These are phyloP conservation scores for Cheirogaleus major DNA, from an alignment of 2,797 vertebrate species.

Conservation along the genomic window DNA sequence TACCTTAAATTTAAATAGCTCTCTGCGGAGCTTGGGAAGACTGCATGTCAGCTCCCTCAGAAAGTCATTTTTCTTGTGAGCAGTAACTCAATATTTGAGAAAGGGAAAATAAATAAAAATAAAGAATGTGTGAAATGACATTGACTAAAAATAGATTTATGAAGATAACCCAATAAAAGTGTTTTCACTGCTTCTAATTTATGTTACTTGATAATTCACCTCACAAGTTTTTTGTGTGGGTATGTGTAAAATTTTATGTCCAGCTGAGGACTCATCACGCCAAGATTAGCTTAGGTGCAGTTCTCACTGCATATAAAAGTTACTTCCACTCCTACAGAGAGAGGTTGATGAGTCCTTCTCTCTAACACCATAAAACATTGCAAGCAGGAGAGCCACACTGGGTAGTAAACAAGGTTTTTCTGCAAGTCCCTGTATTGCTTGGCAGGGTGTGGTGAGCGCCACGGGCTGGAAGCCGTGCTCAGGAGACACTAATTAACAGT, in stretches of 20 bases:
- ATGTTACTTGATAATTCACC: background rate
- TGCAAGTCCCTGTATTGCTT: background rate
- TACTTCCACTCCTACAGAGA: background rate
- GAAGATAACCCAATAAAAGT: background rate
- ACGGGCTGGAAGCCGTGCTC: background rate
- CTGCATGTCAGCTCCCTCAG: background rate
- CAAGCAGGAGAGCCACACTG: background rate
- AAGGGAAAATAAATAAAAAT: background rate
- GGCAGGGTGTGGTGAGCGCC: background rate
- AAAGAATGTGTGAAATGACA: background rate
- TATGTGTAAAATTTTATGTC: background rate
- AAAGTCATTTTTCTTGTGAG: background rate
- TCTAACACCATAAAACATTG: background rate
- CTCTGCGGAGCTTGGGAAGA: background rate
- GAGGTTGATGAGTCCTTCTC: background rate
- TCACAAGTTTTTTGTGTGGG: background rate
- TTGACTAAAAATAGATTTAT: background rate
- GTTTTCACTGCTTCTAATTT: background rate
- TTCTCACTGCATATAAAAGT: background rate
- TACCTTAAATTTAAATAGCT: background rate
- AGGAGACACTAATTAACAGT: constrained; percentile 56
- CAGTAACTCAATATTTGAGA: background rate
- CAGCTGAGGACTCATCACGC: background rate
- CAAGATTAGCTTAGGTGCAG: background rate
- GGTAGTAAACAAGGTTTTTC: background rate